Evolutionary conservation across 1,140 invertebrate genomes (phyloP), one percentile per base, ranked within the genome.

Genomic region (Kradibia gibbosae): DNA sequence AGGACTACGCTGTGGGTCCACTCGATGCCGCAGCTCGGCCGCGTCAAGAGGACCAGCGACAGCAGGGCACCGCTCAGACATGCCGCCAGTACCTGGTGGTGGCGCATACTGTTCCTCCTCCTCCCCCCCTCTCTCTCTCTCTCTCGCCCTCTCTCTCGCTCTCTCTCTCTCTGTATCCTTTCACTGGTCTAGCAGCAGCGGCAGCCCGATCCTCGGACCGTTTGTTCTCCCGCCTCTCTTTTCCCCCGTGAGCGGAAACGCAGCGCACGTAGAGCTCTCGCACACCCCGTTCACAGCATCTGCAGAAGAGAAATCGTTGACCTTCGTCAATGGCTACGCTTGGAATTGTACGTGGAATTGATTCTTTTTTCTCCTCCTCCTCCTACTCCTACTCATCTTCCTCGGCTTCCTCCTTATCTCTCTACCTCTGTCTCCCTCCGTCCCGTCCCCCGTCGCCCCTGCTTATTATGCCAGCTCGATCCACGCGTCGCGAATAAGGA

Each of bases 51-150:
- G 72, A 91, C 76, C 82, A 89, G 72, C 48, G 85, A 20, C 48
- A 82, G 81, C 80, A 85, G 80, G 34, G 13, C 4, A 7, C 4
- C 20, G 13, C 1, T 39, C 82, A 88, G 79, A 83, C 96, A 96
- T 84, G 93, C 92, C 62, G 95, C 96, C 89, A 92, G 93, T 85
- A 95, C 95, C 91, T 95, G 95, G n/a, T n/a, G n/a, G n/a, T n/a
- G n/a, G n/a, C n/a, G n/a, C n/a, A n/a, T n/a, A n/a, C n/a, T n/a
- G n/a, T n/a, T n/a, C n/a, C n/a, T n/a, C n/a, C n/a, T n/a, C n/a
- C n/a, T n/a, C n/a, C n/a, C n/a, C n/a, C n/a, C n/a, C n/a, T 53
- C 7, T 53, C 13, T 7, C 50, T 60, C 25, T 60, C 25, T 28
- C 25, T 60, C 7, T 28, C n/a, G 45, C 45, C 15, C 45, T 48